These are phyloP conservation scores for Ranitomeya variabilis DNA, from an alignment of 2,113 vertebrate genomes.

Conservation along the genomic window DNA sequence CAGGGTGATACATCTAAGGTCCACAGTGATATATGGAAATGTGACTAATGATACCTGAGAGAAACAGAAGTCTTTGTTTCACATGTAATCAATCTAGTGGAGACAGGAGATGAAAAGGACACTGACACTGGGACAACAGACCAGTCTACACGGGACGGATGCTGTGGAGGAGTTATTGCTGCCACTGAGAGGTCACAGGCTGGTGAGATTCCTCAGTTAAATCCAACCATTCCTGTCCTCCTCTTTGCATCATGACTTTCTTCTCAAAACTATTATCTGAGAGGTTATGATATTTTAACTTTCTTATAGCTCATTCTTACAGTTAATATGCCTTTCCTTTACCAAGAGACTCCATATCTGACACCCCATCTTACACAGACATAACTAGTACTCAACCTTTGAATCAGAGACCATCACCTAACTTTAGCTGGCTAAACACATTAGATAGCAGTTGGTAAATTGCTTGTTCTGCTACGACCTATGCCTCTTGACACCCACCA, in stretches of 20 bases:
- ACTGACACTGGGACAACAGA: not conserved
- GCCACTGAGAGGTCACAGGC: not conserved
- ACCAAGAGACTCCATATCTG: not conserved
- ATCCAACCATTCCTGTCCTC: not conserved
- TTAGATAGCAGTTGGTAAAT: no score
- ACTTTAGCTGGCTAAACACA: no score
- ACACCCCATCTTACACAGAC: no score
- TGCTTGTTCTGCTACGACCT: no score
- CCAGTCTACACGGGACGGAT: not conserved
- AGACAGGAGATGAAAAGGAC: constrained; percentile 12
- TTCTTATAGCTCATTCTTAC: not conserved
- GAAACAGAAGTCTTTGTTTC: constrained; percentile 28
- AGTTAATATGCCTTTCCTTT: not conserved
- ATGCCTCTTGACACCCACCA: no score
- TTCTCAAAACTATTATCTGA: not conserved
- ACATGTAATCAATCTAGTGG: constrained; percentile 32
- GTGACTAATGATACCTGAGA: constrained; percentile 27
- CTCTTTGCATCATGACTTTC: not conserved
- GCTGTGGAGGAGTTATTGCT: not conserved
- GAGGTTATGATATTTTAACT: not conserved
- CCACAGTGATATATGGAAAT: constrained; percentile 20
- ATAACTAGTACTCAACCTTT: not conserved
- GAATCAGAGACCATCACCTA: not conserved
- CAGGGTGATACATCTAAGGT: constrained; percentile 12
- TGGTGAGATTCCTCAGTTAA: not conserved